Percentiles rank a stretch among this genome's conserved stretches.
These are phyloP conservation scores for Caenorhabditis angaria DNA, from an alignment of 2,888 invertebrate genomes.

Conservation along the genomic window DNA sequence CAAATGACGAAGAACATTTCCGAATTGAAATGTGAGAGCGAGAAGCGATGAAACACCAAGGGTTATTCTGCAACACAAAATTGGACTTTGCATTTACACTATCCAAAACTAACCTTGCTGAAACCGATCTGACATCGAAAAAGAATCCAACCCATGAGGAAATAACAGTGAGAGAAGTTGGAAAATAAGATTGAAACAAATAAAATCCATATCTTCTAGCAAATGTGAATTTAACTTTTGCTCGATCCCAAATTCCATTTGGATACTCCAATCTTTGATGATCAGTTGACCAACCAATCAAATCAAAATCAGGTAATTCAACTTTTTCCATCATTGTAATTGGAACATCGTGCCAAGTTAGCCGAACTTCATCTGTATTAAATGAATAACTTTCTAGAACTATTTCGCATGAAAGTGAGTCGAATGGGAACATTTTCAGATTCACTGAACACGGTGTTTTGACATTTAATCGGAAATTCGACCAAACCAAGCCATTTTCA, in stretches of 20 bases:
- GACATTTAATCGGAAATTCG: constrained; percentile 71
- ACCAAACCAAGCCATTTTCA: constrained; percentile 72
- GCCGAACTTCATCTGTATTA: constrained; percentile 70
- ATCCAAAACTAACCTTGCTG: constrained; percentile 59
- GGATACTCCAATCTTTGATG: constrained; percentile 70
- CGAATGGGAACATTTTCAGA: constrained; percentile 72
- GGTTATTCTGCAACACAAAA: constrained; percentile 60
- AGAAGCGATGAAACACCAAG: constrained; percentile 70
- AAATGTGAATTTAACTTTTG: constrained; percentile 71
- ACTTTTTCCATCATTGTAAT: constrained; percentile 72
- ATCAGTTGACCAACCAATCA: constrained; percentile 71
- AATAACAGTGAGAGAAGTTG: constrained; percentile 69
- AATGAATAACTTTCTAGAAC: constrained; percentile 71
- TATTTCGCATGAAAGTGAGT: constrained; percentile 65
- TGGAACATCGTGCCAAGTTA: constrained; percentile 71
- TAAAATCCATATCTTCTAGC: constrained; percentile 72
- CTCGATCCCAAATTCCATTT: constrained; percentile 72
- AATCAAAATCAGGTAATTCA: constrained; percentile 71
- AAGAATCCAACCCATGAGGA: constrained; percentile 72
- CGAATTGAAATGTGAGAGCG: constrained; percentile 72
- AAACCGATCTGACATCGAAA: constrained; percentile 71
- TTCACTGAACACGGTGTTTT: constrained; percentile 70
- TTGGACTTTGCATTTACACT: too few species aligned
- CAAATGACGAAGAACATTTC: constrained; percentile 71
- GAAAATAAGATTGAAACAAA: constrained; percentile 72